A percentile compares a stretch with the other conserved stretches of the same genome.
Evolutionary conservation across 2,113 vertebrate genomes (phyloP).

Genomic region (Casuarius casuarius): DNA sequence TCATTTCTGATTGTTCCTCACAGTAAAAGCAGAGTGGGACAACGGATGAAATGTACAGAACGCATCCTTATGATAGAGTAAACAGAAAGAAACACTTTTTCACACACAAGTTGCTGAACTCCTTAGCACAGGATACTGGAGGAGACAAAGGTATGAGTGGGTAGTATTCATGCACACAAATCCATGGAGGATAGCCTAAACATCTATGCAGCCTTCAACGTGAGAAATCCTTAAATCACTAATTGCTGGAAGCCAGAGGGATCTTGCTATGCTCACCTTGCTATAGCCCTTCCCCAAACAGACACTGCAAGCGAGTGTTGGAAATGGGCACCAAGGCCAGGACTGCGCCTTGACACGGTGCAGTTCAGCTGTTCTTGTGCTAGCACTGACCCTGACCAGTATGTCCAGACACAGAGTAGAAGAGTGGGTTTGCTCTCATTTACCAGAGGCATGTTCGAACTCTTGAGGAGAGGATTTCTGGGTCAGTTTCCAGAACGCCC

Average conservation of each 20-base stretch:
- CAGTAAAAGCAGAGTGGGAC: background rate
- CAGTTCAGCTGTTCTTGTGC: background rate
- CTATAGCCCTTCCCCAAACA: background rate
- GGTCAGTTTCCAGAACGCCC: background rate
- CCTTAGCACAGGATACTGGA: background rate
- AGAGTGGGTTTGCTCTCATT: background rate
- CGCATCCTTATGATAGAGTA: background rate
- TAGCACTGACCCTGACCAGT: accelerated
- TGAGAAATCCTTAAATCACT: background rate
- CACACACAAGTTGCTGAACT: background rate
- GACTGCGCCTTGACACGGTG: background rate
- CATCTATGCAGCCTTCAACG: accelerated
- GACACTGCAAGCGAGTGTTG: background rate
- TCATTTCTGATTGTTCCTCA: background rate
- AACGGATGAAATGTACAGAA: background rate
- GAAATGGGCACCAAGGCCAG: background rate
- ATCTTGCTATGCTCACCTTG: background rate
- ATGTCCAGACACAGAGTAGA: background rate
- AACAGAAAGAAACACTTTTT: background rate
- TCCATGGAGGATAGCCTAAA: background rate
- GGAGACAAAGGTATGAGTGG: background rate
- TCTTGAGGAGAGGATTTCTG: background rate
- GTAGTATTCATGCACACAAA: background rate
- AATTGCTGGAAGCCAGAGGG: background rate
- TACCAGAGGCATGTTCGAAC: background rate